These are phyloP conservation scores for Lycia hirtaria DNA, from an alignment of 2,888 invertebrate genomes.

Conservation along the genomic window DNA sequence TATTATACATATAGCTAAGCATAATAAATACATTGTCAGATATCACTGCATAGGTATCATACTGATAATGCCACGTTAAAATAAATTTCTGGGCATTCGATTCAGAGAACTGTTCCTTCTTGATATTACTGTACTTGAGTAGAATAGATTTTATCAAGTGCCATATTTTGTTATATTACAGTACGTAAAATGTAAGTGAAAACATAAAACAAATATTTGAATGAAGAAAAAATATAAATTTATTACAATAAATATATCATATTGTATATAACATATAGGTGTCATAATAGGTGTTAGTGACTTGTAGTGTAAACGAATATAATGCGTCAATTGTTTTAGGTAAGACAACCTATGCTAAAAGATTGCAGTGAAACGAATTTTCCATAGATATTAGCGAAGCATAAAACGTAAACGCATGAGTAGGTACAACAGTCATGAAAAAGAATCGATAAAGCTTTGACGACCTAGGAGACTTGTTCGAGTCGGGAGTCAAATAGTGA, in stretches of 20 bases:
- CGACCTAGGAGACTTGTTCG: slow-evolving; percentile 14
- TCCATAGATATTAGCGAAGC: slow-evolving; percentile 35
- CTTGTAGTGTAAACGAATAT: neutral
- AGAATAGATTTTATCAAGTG: neutral
- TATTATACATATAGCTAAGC: neutral
- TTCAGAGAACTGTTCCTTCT: too few species aligned
- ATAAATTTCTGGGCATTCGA: neutral
- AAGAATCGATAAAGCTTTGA: slow-evolving; percentile 22
- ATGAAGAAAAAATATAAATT: neutral
- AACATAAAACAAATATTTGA: neutral
- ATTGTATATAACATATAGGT: neutral
- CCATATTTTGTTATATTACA: neutral
- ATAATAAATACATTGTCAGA: neutral
- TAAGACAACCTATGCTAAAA: neutral
- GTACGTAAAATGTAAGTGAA: too few species aligned
- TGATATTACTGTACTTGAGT: neutral
- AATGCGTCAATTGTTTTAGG: neutral
- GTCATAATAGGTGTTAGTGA: neutral
- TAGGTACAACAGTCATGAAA: slow-evolving; percentile 21
- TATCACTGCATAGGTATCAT: neutral
- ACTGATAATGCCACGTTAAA: neutral
- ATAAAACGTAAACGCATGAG: slow-evolving; percentile 25
- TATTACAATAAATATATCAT: neutral
- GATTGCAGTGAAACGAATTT: slow-evolving; percentile 2
- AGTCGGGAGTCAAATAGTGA: slow-evolving; percentile 22